Base-by-base conservation (phyloP, 2,797 vertebrate genomes). In the Diglossa cyanea region DNA sequence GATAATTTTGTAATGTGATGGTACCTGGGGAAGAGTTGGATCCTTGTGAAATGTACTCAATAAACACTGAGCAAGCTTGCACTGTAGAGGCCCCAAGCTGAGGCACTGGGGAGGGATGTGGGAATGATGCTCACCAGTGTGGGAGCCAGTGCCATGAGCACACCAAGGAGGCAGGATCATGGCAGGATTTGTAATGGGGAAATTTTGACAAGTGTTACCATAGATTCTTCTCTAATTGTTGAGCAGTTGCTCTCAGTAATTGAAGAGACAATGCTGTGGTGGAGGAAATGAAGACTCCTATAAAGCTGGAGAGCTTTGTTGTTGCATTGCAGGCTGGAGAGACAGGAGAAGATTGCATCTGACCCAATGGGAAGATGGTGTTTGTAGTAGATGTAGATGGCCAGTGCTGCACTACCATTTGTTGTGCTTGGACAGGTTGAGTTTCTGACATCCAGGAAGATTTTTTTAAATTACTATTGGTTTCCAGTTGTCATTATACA, bases 221-320 rank as follows among this genome's bases (percentile, higher is more conserved):
- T 47, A 0, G 26, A 15, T 83, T 90, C 57, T 80, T 62, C 50
- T 86, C n/a, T 78, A 75, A 47, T 61, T 61, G 24, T 19, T 86
- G 61, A 82, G 42, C 47, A 88, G 54, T 71, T 95, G n/a, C 66
- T 88, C 72, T 91, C 57, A 28, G 4, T 83, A 82, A 48, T 37
- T 78, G 45, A 40, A 63, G 53, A 58, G 73, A 25, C 30, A 50
- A 0, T 0, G 0, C 44, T 62, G 2, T 19, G 19, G 37, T 48
- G 66, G 37, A 73, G 55, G 81, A 78, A 61, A 40, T 51, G 13
- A 63, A 74, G 81, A 13, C 58, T 83, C n/a, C 0, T 14, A 20
- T 79, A 26, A 88, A 90, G 62, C 37, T 28, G 3, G 53, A 80
- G 60, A 68, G 44, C 33, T 86, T 87, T 82, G 55, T 58, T 76